Evolutionary conservation across 2,113 vertebrate genomes (phyloP).

Genomic region (Lepidothrix coronata): DNA sequence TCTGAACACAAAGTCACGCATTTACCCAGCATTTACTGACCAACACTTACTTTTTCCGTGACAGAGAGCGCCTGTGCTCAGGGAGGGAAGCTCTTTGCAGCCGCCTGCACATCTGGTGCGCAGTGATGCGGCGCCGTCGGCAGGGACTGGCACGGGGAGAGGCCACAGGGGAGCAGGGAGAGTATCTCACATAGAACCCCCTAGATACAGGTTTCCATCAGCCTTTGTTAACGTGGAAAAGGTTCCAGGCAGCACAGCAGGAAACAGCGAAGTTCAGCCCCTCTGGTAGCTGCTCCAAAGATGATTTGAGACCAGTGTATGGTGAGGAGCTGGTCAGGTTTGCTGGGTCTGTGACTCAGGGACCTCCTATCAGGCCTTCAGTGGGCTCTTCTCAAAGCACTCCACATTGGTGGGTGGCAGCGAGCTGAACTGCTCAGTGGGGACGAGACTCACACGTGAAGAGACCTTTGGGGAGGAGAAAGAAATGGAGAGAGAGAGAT

Average conservation of each 20-base stretch:
- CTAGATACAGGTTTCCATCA: neutral
- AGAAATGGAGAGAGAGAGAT: neutral
- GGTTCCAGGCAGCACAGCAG: neutral
- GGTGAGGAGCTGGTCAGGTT: neutral
- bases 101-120: neutral
- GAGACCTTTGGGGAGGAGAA: neutral
- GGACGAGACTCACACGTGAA: neutral
- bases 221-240: neutral
- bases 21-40: neutral
- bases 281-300: neutral
- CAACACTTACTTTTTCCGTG: slow-evolving; percentile 34
- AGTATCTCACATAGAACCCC: accelerated
- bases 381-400: neutral
- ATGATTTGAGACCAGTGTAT: accelerated
- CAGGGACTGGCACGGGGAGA: neutral
- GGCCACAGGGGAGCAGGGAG: accelerated
- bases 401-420: neutral
- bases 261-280: neutral
- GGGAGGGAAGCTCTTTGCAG: neutral
- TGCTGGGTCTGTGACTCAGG: neutral
- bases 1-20: accelerated
- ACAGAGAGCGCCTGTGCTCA: neutral
- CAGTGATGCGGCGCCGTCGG: neutral
- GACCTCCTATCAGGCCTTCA: neutral
- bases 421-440: neutral